Percentiles rank a stretch among this genome's conserved stretches.
Conservation (phyloP, 2,888 invertebrate species). For the Pachymerium ferrugineum region DNA sequence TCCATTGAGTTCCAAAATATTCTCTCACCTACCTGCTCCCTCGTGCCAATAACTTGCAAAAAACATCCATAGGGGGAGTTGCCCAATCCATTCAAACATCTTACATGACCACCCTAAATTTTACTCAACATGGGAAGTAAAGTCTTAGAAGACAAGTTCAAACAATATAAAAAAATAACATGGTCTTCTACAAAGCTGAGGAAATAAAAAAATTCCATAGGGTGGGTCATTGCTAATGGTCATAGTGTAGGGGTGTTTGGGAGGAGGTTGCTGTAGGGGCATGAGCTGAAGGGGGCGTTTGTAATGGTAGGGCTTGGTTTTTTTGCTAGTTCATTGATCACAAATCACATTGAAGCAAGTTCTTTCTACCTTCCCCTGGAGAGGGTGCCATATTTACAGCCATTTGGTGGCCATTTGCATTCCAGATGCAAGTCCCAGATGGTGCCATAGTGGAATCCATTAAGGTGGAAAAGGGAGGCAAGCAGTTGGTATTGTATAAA, state of each 20-base stretch:
- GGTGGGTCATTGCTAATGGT: slow-evolving; percentile 19
- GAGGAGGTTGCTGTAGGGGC: slow-evolving; percentile 6
- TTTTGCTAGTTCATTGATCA: slow-evolving; percentile 27
- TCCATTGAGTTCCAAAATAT: neutral
- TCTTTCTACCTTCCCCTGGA: slow-evolving; percentile 25
- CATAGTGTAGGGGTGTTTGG: neutral
- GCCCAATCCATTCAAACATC: slow-evolving; percentile 24
- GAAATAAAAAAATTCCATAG: slow-evolving; percentile 14
- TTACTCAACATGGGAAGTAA: neutral
- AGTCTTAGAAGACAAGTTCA: neutral
- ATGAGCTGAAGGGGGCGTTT: neutral
- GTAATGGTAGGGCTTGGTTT: slow-evolving; percentile 25
- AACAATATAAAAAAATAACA: slow-evolving; percentile 20
- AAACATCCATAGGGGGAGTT: slow-evolving; percentile 18
- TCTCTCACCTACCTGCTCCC: neutral
- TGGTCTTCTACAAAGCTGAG: neutral
- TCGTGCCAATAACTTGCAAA: slow-evolving; percentile 6
- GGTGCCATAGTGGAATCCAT: slow-evolving; percentile 27
- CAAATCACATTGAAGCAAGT: slow-evolving; percentile 27
- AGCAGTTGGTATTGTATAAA: slow-evolving; percentile 24
- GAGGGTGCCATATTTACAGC: slow-evolving; percentile 27
- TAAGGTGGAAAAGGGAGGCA: slow-evolving; percentile 24
- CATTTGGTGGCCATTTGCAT: slow-evolving; percentile 27
- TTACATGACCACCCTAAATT: slow-evolving; percentile 21
- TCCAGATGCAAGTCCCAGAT: slow-evolving; percentile 27